Evolutionary conservation across 2,113 vertebrate species (phyloP).

Genomic region (Micromys minutus): DNA sequence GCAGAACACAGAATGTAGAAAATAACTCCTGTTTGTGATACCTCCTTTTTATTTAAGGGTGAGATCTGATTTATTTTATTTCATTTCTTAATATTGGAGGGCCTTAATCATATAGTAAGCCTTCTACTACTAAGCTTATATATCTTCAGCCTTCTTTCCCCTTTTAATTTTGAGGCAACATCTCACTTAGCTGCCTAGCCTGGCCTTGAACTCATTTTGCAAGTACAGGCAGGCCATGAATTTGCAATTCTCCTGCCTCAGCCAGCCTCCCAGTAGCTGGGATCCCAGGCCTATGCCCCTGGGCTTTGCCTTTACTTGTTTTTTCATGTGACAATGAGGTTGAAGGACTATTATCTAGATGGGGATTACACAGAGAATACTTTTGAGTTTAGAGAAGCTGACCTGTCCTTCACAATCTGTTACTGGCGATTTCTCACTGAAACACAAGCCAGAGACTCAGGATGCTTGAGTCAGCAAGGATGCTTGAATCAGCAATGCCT

Average conservation of each 20-base stretch:
- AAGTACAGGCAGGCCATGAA: not conserved
- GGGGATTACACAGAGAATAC: not conserved
- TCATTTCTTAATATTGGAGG: not conserved
- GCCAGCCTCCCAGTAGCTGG: not conserved
- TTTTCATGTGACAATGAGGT: not conserved
- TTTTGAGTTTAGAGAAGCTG: not conserved
- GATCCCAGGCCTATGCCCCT: not conserved
- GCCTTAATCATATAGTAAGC: not conserved
- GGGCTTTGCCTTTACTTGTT: not conserved
- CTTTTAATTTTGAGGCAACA: not conserved
- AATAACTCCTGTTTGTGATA: not conserved
- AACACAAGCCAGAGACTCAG: not conserved
- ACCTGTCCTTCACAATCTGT: not conserved
- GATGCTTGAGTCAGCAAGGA: not conserved
- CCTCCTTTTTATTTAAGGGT: not conserved
- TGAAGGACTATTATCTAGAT: not conserved
- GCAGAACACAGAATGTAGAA: conserved; percentile 3
- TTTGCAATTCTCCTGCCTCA: not conserved
- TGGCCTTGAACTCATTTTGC: not conserved
- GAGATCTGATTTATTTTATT: not conserved
- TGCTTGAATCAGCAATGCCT: not conserved
- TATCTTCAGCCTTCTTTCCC: not conserved
- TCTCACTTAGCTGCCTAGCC: not conserved
- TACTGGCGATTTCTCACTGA: not conserved
- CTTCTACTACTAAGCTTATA: not conserved